Conservation (phyloP, 2,797 vertebrate genomes). For the Peromyscus melanophrys region DNA sequence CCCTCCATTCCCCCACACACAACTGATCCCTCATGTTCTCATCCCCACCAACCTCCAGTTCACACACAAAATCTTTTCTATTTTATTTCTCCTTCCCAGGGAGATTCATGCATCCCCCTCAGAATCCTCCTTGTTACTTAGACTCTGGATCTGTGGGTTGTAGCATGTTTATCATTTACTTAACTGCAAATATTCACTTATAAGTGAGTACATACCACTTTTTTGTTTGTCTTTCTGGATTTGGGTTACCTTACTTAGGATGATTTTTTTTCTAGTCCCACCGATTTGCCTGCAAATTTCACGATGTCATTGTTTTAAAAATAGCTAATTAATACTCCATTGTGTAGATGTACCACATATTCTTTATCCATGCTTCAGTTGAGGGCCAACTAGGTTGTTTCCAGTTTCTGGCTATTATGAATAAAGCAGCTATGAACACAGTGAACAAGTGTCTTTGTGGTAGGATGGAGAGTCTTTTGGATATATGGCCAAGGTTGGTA, state of each 20-base stretch:
- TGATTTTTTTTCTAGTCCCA: not conserved
- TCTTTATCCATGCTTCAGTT: not conserved
- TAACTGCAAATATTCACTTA: not conserved
- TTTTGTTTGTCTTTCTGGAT: not conserved
- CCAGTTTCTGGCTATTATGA: not conserved
- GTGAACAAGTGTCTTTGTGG: not conserved
- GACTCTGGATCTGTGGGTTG: not conserved
- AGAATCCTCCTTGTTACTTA: not conserved
- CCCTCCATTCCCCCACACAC: not conserved
- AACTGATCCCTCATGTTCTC: not conserved
- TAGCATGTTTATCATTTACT: not conserved
- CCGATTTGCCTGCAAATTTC: not conserved
- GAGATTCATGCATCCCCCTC: not conserved
- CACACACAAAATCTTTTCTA: not conserved
- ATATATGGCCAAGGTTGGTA: not conserved
- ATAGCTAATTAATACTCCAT: not conserved
- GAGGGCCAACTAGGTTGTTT: not conserved
- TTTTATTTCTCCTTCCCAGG: not conserved
- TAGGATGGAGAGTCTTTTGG: not conserved
- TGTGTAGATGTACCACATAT: not conserved
- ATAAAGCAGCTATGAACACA: not conserved
- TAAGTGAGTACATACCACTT: not conserved
- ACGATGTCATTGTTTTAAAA: not conserved
- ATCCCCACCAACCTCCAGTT: not conserved
- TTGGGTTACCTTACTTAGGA: not conserved